A percentile compares a stretch with the other conserved stretches of the same genome.
Conservation (phyloP, 2,888 invertebrate species). For the Vesta saturnalis region DNA sequence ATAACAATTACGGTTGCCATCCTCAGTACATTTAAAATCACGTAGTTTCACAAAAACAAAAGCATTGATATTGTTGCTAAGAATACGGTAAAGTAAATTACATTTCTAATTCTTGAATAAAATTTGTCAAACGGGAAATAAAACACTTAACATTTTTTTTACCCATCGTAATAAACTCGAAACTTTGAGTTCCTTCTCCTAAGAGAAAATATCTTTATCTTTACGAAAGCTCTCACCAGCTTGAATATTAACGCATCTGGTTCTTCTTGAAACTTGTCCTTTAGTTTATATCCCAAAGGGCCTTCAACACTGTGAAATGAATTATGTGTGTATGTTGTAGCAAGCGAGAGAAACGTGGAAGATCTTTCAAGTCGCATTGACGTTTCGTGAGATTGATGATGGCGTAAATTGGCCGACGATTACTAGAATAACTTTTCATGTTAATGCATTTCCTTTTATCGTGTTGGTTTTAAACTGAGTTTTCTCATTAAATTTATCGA, state of each 20-base stretch:
- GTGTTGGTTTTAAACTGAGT: not conserved
- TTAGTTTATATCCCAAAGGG: conserved; percentile 27
- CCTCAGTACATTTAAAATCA: too few species aligned
- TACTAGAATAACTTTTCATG: conserved; percentile 20
- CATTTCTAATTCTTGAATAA: too few species aligned
- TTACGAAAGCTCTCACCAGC: conserved; percentile 26
- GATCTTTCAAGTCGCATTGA: conserved; percentile 21
- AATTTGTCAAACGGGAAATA: not conserved
- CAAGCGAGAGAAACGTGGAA: conserved; percentile 9
- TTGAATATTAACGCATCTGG: conserved; percentile 24
- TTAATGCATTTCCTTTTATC: conserved; percentile 9
- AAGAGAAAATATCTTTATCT: conserved; percentile 18
- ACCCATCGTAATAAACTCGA: too few species aligned
- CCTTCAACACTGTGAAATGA: conserved; percentile 21
- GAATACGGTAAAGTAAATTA: too few species aligned
- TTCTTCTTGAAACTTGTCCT: conserved; percentile 26
- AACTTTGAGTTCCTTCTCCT: conserved; percentile 14
- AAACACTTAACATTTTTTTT: too few species aligned
- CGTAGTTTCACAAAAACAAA: too few species aligned
- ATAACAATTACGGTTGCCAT: too few species aligned
- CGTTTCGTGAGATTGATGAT: conserved; percentile 24
- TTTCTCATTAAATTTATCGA: not conserved
- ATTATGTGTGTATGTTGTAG: conserved; percentile 21
- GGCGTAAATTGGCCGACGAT: conserved; percentile 25
- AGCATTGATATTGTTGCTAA: too few species aligned